Conservation (phyloP, 2,113 vertebrate genomes). For the Pluvialis apricaria region DNA sequence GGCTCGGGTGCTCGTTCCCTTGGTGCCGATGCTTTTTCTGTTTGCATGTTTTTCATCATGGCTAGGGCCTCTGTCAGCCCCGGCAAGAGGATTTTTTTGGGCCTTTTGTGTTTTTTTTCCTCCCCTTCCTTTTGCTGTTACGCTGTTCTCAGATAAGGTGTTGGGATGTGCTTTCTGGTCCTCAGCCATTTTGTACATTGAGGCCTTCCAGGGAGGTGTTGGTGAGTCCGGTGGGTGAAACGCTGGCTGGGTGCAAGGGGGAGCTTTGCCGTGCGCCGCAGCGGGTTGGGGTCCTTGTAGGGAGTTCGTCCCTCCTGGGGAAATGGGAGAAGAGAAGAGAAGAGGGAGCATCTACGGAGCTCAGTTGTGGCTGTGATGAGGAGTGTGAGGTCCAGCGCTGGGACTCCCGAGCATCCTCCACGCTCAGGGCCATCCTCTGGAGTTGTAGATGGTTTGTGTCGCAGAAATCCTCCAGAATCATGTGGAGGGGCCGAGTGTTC, state of each 20-base stretch:
- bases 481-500: neutral
- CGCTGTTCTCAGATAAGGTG: neutral
- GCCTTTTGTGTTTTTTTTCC: neutral
- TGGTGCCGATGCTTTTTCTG: neutral
- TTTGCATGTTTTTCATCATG: neutral
- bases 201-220: neutral
- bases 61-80: neutral
- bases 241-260: neutral
- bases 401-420: neutral
- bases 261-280: neutral
- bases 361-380: fast-evolving
- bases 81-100: neutral
- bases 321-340: neutral
- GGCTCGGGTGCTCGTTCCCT: neutral
- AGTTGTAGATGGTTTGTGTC: neutral
- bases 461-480: fast-evolving
- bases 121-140: neutral
- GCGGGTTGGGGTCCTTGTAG: fast-evolving
- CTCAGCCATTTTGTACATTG: constrained; percentile 59
- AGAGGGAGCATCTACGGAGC: neutral
- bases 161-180: neutral
- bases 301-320: fast-evolving
- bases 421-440: neutral
- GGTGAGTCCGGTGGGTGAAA: neutral
- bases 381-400: neutral